Evolutionary conservation across 2,888 invertebrate genomes (phyloP), one percentile per base, ranked within the genome.

Genomic region (Phortica magna): DNA sequence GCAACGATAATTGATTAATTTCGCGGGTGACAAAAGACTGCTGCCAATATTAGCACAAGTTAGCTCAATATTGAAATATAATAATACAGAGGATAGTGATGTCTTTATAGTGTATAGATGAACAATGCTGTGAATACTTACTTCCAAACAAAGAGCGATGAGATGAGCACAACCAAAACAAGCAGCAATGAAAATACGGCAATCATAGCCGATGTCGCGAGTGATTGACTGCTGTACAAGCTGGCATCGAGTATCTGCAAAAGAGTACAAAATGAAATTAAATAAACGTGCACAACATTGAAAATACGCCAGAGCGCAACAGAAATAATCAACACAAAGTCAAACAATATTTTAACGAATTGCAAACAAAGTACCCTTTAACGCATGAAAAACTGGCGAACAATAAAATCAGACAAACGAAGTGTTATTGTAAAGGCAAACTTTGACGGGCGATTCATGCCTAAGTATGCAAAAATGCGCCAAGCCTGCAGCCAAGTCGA

Each of bases 211-310:
- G 96, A 95, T 83, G 96, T 96, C 93, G 96, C 96, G 86, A 96
- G 93, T 82, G 96, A 95, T 84, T 96, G 96, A 90, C 96, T 96
- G 92, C 95, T 96, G 92, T 96, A 95, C 92, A 96, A 96, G 93
- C 96, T 96, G 83, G 96, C 96, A 93, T 96, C 96, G 93, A 96
- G 95, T 93, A 96, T 95, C 96, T 96, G 96, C 9, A 95, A 95
- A 83, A 87, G 42, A 76, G 31, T 22, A 73, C 1, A n/a, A 61
- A 73, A 61, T 41, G 9, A 43, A 61, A 61, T 48, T 43, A 68
- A 17, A 9, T 43, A 61, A 68, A 43, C 31, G 22, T 17, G 68
- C 43, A 17, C 17, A 68, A 68, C 10, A 64, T 31, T 64, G 31
- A 31, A 31, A 31, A 31, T 31, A 31, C 31, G 55, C n/a, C 7